Evolutionary conservation across 2,797 vertebrate genomes (phyloP).

Genomic region (Gallinago nigripennis): DNA sequence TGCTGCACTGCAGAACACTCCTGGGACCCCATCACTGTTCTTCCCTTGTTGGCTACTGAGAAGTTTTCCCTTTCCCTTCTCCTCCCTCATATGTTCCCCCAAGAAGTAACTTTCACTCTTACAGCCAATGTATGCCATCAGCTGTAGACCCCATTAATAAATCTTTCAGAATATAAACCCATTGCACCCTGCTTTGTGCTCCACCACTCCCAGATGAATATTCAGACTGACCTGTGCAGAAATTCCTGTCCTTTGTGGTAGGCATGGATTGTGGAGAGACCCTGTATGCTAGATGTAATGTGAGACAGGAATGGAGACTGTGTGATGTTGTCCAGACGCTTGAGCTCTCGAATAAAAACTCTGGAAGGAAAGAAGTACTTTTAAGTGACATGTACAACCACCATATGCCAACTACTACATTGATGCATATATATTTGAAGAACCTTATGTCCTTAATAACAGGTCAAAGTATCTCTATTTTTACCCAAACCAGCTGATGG

Average conservation of each 20-base stretch:
- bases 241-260: conserved; percentile 88
- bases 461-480: background rate
- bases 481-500: background rate
- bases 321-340: conserved; percentile 90
- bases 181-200: background rate
- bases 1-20: background rate
- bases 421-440: background rate
- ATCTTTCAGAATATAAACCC: background rate
- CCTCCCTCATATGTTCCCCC: background rate
- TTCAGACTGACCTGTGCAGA: conserved; percentile 81
- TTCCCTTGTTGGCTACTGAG: background rate
- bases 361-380: conserved; percentile 53
- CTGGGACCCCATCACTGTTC: background rate
- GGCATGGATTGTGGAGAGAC: conserved; percentile 90
- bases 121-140: background rate
- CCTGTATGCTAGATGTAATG: conserved; percentile 91
- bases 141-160: background rate
- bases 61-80: background rate
- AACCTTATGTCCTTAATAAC: background rate
- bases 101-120: background rate
- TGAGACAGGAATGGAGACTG: conserved; percentile 92
- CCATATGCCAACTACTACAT: background rate
- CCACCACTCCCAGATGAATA: background rate
- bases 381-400: background rate
- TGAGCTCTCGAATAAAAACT: conserved; percentile 91